These are phyloP conservation scores for Apis dorsata DNA, from an alignment of 1,140 invertebrate genomes.

Conservation along the genomic window DNA sequence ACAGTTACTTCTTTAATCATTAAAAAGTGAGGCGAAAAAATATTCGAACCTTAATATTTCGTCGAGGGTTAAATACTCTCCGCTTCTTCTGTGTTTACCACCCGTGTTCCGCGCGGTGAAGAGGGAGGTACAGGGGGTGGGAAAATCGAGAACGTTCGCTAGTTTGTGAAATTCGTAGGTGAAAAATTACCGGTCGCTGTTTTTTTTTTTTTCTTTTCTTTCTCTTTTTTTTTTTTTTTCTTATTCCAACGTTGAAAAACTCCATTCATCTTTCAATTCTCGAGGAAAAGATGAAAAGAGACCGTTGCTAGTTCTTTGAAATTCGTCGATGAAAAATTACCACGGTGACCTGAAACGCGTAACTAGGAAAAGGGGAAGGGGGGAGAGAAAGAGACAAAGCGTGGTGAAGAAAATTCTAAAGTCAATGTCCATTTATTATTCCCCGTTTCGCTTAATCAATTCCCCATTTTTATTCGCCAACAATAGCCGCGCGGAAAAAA, in stretches of 20 bases:
- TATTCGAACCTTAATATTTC: background rate
- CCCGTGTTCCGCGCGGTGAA: background rate
- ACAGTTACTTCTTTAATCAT: background rate
- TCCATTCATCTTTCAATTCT: constrained; percentile 44
- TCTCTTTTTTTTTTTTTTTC: too few relatives aligned
- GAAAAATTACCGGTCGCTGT: constrained; percentile 30
- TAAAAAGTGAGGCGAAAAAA: background rate
- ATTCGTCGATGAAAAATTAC: constrained; percentile 46
- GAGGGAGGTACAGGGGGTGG: too few relatives aligned
- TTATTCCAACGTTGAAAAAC: constrained; percentile 6
- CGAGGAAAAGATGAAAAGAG: constrained; percentile 31
- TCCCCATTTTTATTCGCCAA: constrained; percentile 10
- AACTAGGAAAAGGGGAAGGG: background rate
- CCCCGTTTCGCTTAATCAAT: constrained; percentile 41
- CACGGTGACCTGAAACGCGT: constrained; percentile 11
- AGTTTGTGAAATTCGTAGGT: constrained; percentile 16
- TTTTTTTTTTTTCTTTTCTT: background rate
- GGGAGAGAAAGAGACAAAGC: background rate
- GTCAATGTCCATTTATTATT: constrained; percentile 36
- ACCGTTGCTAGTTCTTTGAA: constrained; percentile 29
- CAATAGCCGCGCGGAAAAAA: background rate
- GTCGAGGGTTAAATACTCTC: background rate
- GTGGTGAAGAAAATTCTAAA: background rate
- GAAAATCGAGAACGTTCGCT: background rate
- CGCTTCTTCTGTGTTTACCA: background rate